Conservation (phyloP, 2,113 vertebrate species). For the Fulmarus glacialis region DNA sequence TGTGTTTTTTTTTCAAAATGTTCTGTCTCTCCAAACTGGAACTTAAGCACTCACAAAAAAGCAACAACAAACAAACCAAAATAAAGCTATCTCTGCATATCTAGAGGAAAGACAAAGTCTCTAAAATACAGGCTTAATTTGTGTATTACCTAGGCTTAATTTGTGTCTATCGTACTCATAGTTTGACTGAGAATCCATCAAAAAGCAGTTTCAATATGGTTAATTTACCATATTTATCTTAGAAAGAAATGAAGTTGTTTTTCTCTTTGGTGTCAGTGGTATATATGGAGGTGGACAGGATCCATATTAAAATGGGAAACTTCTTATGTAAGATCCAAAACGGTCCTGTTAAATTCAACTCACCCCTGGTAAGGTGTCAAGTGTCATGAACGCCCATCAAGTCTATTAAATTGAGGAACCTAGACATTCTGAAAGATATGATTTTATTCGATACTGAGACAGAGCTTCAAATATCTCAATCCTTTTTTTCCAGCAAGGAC, state of each 20-base stretch:
- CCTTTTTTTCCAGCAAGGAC: not conserved
- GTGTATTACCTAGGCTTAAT: not conserved
- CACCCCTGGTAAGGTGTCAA: not conserved
- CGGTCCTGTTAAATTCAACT: not conserved
- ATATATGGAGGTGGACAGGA: not conserved
- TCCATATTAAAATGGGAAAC: not conserved
- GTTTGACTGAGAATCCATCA: not conserved
- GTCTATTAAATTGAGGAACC: not conserved
- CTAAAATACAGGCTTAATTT: not conserved
- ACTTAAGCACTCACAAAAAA: not conserved
- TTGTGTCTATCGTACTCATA: not conserved
- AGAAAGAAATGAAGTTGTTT: not conserved
- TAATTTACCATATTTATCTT: not conserved
- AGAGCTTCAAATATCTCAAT: not conserved
- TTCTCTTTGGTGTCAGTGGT: not conserved
- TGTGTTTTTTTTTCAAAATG: fast-evolving
- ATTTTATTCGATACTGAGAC: not conserved
- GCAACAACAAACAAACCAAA: not conserved
- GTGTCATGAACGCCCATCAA: not conserved
- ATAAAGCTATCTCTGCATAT: not conserved
- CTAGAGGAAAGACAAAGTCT: not conserved
- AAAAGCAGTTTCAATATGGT: not conserved
- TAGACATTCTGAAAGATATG: not conserved
- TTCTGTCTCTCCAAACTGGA: not conserved
- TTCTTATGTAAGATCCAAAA: not conserved